Evolutionary conservation across 2,113 vertebrate species (phyloP).

Genomic region (Notarius quadriscutis): DNA sequence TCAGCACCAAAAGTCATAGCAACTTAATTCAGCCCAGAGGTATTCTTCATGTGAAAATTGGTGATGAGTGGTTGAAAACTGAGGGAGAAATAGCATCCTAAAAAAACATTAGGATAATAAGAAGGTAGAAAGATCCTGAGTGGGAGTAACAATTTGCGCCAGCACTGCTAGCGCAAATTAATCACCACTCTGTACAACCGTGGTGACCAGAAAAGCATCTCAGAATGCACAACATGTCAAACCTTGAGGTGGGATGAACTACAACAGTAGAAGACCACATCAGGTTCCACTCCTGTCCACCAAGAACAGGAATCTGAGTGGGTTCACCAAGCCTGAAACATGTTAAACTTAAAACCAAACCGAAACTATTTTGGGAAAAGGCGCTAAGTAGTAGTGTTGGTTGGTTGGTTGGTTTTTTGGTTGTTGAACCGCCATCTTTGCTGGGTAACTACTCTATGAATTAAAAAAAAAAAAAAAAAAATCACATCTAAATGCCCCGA

Average conservation of each 20-base stretch:
- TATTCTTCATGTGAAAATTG: too few relatives aligned
- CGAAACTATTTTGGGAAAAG: background rate
- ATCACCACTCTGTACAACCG: background rate
- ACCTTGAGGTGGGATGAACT: background rate
- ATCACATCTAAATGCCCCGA: background rate
- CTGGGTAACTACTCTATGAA: background rate
- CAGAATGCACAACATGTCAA: background rate
- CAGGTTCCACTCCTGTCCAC: background rate
- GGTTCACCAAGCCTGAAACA: background rate
- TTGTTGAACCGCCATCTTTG: background rate
- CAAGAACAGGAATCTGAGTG: background rate
- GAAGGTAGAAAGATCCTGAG: too few relatives aligned
- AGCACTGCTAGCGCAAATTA: too few relatives aligned
- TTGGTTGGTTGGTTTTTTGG: background rate
- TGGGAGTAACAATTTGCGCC: too few relatives aligned
- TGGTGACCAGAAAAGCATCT: background rate
- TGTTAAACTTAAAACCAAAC: background rate
- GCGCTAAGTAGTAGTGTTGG: background rate
- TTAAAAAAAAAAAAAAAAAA: background rate
- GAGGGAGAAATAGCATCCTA: too few relatives aligned
- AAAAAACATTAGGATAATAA: too few relatives aligned
- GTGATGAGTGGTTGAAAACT: too few relatives aligned
- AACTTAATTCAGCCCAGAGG: too few relatives aligned
- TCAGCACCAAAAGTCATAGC: too few relatives aligned
- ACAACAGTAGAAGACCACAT: background rate